Evolutionary conservation across 35 echinoderm and acorn worm species (phyloP), one percentile per base, ranked within the genome.

Genomic region (Apostichopus parvimensis): DNA sequence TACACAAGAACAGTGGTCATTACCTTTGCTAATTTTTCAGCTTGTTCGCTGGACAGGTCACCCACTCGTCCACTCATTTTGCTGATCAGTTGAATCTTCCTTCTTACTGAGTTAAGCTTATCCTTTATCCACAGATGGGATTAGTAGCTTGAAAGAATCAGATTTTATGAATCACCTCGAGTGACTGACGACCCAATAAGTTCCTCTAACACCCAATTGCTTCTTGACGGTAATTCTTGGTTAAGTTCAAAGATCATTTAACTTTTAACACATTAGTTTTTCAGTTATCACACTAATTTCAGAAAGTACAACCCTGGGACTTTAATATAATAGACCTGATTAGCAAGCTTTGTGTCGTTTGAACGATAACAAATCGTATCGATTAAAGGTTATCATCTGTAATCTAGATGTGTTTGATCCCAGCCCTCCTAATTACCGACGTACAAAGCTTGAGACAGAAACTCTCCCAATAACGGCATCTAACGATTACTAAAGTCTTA

Each of bases 1-100:
- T 45, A 45, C 34, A 45, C 0, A 78, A 22, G 17, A 9, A 24
- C 28, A 22, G 77, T 78, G 58, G 12, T 8, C 58, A 61, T 14
- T 87, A 88, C 86, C 86, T 88, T 61, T 75, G 86, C 62, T 20
- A 88, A 64, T 64, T 88, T 88, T 88, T 68, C 86, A 88, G 86
- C 68, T 54, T 88, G 86, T 24, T 88, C 86, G 12, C 60, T 88
- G 68, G 86, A 72, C 57, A 88, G 23, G 64, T 88, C 62, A 72
- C 86, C 86, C 0, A 88, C 68, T 88, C 60, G 8, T 88, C 86
- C 86, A 72, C 66, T 88, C 86, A 88, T 88, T 75, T 64, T 88
- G 55, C 17, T 84, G 8, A 58, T 18, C 81, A 60, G 20, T 17
- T 75, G 54, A 18, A 21, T 12, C 20, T 17, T 61, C 58, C 12